Evolutionary conservation across 2,888 invertebrate species (phyloP), one percentile per base, ranked within the genome.

Genomic region (Chromoteleia sp.): DNA sequence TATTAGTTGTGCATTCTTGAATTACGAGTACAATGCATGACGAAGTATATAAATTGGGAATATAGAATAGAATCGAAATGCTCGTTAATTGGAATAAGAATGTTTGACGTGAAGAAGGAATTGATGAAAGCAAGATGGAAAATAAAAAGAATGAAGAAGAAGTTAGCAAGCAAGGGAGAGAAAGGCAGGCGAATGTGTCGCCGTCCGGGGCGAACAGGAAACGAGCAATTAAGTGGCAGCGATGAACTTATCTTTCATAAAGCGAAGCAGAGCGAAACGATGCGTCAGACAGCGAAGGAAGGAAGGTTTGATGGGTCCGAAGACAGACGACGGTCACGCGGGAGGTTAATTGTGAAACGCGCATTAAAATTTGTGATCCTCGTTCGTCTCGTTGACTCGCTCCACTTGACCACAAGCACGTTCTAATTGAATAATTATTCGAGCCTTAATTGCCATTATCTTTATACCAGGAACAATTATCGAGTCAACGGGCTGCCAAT

Each of bases 151-250:
- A 79, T 73, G 52, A 67, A 73, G 41, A 41, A 45, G 70, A 50
- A 50, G n/a, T 43, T 6, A 21, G 61, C n/a, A 50, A 63, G 63
- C 41, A 41, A 29, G 67, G 30, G 29, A 36, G 54, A 48, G 39
- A 70, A 71, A 67, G 39, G 61, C 29, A 29, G 39, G 61, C 29
- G 21, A 67, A 63, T 50, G 56, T 63, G 76, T 59, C 70, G 52
- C 65, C 58, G 63, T 56, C 25, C 67, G 58, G 52, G 70, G 50
- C 63, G 85, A 86, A 87, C 91, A 91, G 91, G 91, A 91, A 91
- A 89, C 87, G 88, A 87, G 89, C 89, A 91, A 91, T 91, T 91
- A 91, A 89, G 87, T 82, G 85, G 84, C 86, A 85, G 83, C 83
- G 84, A 85, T 86, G 86, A 87, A 86, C 86, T 89, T 88, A 89